Evolutionary conservation across 2,797 vertebrate species (phyloP), one percentile per base, ranked within the genome.

Genomic region (Tinamus major): DNA sequence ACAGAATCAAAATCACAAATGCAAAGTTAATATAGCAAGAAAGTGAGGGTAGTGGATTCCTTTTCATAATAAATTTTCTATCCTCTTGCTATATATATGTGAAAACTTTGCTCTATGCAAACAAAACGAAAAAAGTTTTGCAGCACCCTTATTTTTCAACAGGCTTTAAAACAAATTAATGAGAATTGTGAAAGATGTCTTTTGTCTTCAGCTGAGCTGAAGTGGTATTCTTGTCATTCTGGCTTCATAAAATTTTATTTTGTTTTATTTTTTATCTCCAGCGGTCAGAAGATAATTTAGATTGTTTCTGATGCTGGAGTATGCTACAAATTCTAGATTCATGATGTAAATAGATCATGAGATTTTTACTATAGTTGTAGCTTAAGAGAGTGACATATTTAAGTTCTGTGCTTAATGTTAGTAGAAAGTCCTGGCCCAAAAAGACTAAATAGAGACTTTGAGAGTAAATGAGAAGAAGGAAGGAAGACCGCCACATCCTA

Each of bases 281-380:
- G 35, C 35, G 35, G 35, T 35, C 64, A 96, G 89, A 92, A 91
- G 91, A 95, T 94, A 93, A 95, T 89, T 95, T 94, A 95, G 82
- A 74, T 95, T 93, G 92, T 90, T 76, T 93, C 39, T 90, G 74
- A 67, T 87, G 81, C 63, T 85, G 29, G 63, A 65, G 74, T 84
- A 20, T 80, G 62, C 77, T 86, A 89, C 79, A 93, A 96, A 92
- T 92, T 51, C 81, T 93, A 89, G 63, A 86, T 56, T 13, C 0
- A 0, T 89, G 87, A 59, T 80, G 26, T 89, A 89, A 87, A 80
- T 89, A 93, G 71, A 85, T 93, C 82, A 76, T 67, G 63, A 93
- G 69, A 84, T 94, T 95, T 92, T 79, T 79, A 42, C 48, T 86
- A n/a, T 27, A 71, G 53, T 49, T 92, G 64, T 86, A 79, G 78